Percentiles rank a stretch among this genome's conserved stretches.
phyloP scores from a whole-genome alignment of 2,797 vertebrate species.

The Okamejei kenojei region DNA sequence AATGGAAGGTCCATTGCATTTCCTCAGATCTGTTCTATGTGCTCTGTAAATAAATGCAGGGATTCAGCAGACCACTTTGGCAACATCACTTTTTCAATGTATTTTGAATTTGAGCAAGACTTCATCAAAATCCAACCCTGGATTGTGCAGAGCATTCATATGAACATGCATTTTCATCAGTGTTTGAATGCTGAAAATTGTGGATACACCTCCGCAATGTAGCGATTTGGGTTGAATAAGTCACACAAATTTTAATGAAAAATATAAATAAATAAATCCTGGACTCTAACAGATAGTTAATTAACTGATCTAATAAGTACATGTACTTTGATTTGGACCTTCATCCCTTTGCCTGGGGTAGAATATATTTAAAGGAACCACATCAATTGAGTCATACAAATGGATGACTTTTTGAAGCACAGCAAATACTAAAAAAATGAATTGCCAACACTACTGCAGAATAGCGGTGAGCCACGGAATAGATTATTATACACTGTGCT shows the following conservation, averaged over 20 bases:
- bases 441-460: slow-evolving; percentile 10
- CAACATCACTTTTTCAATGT: neutral
- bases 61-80: neutral
- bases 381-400: neutral
- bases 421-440: neutral
- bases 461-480: neutral
- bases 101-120: neutral
- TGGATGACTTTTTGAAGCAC: neutral
- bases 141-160: neutral
- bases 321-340: neutral
- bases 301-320: neutral
- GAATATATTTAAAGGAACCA: slow-evolving; percentile 13
- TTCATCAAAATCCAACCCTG: neutral
- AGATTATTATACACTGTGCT: neutral
- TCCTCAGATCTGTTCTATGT: neutral
- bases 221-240: neutral
- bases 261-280: neutral
- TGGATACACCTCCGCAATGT: neutral
- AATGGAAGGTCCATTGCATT: slow-evolving; percentile 1
- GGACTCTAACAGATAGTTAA: neutral
- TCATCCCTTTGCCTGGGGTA: neutral
- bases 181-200: neutral
- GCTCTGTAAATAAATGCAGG: neutral
- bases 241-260: neutral
- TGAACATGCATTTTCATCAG: neutral